Evolutionary conservation across 2,113 vertebrate genomes (phyloP), one percentile per base, ranked within the genome.

Genomic region (Cyanistes caeruleus): DNA sequence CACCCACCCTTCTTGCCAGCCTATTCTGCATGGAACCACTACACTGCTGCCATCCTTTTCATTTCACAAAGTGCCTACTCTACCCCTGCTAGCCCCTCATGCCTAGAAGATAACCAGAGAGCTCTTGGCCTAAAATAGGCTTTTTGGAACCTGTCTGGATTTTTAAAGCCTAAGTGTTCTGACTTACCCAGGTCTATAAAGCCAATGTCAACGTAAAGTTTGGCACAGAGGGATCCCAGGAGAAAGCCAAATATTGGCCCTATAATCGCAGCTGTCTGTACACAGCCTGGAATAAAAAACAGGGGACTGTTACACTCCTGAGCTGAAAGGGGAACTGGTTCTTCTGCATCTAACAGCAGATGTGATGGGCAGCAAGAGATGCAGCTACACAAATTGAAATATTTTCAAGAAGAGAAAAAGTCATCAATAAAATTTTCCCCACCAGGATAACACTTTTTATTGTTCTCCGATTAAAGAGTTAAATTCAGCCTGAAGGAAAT

Each of bases 221-320:
- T 99, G 93, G 99, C 98, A 72, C 99, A 99, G 41, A 98, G 98
- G 9, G 99, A 99, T 23, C 99, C 99, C 68, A 99, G 92, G 92
- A 99, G 98, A 95, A 99, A 99, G 43, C 99, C 99, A 94, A 99
- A 98, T 97, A 99, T 98, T 5, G 99, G 99, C 7, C 99, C 99
- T 43, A 99, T 85, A 63, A 99, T 99, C 24, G 99, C 99, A 13
- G 98, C 94, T 1, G 99, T 99, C 92, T 99, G 99, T 52, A 99
- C 98, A 37, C 98, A 99, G 33, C 99, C 99, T 99, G 93, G 8
- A 86, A 97, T 11, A 87, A 72, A 69, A 94, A 82, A 41, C 10
- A 65, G 23, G 51, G 23, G 10, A 56, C 6, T 28, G 17, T 81
- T 51, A 87, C 4, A 11, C 39, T 46, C 76, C 65, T 60, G 52